Percentiles rank a stretch among this genome's conserved stretches.
phyloP scores from a whole-genome alignment of 2,797 vertebrate species.

The Anableps anableps region DNA sequence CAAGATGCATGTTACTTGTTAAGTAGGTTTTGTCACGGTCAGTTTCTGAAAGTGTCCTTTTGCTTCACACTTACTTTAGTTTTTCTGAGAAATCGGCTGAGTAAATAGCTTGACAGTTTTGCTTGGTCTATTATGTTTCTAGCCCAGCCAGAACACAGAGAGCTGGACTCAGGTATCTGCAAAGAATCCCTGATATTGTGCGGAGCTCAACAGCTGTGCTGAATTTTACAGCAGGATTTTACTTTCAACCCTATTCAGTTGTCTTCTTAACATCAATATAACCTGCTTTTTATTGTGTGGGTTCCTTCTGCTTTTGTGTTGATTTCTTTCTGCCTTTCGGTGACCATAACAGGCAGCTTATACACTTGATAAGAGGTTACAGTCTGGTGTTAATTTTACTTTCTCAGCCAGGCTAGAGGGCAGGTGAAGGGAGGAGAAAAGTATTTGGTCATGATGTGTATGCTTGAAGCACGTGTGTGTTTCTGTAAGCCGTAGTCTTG shows the following conservation, averaged over 20 bases:
- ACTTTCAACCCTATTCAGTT: not conserved
- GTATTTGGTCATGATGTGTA: not conserved
- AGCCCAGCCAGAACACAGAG: not conserved
- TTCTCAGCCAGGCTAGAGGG: not conserved
- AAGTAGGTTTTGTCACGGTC: not conserved
- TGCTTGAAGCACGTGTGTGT: slow-evolving; percentile 15
- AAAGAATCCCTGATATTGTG: not conserved
- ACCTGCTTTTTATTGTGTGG: not conserved
- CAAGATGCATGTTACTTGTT: not conserved
- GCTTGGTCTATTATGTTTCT: not conserved
- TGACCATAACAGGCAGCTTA: not conserved
- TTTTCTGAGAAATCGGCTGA: not conserved
- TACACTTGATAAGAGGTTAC: not conserved
- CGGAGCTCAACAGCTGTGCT: not conserved
- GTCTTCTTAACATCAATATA: not conserved
- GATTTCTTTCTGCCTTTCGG: not conserved
- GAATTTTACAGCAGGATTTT: not conserved
- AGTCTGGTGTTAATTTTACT: not conserved
- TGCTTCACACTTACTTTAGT: not conserved
- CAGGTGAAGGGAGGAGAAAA: not conserved
- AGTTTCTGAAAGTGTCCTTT: not conserved
- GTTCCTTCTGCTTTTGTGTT: not conserved
- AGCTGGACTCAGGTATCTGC: not conserved
- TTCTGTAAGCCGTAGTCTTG: slow-evolving; percentile 48
- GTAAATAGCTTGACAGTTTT: not conserved